Conservation (phyloP, 1,140 invertebrate genomes). For the Brachionus angularis region DNA sequence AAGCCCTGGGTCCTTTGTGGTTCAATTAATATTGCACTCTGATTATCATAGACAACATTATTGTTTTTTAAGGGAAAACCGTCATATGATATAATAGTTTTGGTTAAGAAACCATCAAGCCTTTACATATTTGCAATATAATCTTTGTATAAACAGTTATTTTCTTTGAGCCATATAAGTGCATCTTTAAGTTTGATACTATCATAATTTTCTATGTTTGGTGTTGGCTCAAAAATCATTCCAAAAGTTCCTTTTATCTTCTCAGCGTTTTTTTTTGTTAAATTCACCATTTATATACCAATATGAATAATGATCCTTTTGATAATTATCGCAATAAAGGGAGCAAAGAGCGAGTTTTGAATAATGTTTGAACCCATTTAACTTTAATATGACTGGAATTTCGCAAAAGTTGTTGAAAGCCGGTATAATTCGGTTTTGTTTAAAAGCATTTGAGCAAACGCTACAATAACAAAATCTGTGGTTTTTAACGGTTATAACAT, state of each 20-base stretch:
- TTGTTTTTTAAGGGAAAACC: no score
- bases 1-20: no score
- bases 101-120: no score
- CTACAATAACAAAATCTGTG: no score
- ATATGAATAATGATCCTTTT: background rate
- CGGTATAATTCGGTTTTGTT: background rate
- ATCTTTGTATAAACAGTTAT: conserved; percentile 1
- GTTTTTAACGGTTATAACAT: no score
- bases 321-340: background rate
- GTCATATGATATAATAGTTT: no score
- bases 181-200: background rate
- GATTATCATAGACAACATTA: no score
- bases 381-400: background rate
- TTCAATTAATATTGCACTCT: no score
- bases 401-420: background rate
- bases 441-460: background rate
- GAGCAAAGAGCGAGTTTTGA: background rate
- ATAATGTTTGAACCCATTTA: background rate
- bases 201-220: background rate
- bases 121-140: background rate
- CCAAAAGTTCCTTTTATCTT: conserved; percentile 8
- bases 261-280: background rate
- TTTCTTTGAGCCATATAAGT: background rate
- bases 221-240: background rate
- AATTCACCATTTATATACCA: background rate